A percentile compares a stretch with the other conserved stretches of the same genome.
These are phyloP conservation scores for Parotocinclus haroldoi DNA, from an alignment of 2,797 vertebrate species.

Conservation along the genomic window DNA sequence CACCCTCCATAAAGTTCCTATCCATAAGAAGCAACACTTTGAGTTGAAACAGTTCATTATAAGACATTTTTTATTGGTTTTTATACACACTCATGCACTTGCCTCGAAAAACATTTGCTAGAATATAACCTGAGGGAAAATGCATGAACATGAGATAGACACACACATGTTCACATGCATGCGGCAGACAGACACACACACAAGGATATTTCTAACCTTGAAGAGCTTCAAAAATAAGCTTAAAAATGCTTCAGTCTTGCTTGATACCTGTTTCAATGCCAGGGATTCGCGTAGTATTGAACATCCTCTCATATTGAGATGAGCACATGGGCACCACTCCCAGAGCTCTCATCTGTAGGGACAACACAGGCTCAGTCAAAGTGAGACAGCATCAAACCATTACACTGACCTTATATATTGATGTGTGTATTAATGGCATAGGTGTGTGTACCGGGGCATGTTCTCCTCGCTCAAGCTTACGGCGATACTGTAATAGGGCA, in stretches of 20 bases:
- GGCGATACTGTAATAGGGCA: constrained; percentile 85
- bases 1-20: no score
- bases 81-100: background rate
- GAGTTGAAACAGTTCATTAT: no score
- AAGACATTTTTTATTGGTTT: background rate
- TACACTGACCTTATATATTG: background rate
- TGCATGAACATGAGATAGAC: no score
- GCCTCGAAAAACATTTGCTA: no score
- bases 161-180: no score
- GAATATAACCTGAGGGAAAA: background rate
- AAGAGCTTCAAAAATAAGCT: no score
- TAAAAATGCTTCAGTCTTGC: background rate
- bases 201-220: no score
- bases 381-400: background rate
- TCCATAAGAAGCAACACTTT: no score
- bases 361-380: constrained; percentile 3
- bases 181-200: no score
- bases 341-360: constrained; percentile 78
- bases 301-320: constrained; percentile 91
- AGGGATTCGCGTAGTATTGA: constrained; percentile 91
- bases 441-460: constrained; percentile 74
- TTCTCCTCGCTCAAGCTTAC: constrained; percentile 88
- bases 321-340: constrained; percentile 92
- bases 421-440: background rate
- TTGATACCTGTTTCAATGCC: constrained; percentile 83